These are phyloP conservation scores for Linepithema humile DNA, from an alignment of 1,140 invertebrate species.

Conservation along the genomic window DNA sequence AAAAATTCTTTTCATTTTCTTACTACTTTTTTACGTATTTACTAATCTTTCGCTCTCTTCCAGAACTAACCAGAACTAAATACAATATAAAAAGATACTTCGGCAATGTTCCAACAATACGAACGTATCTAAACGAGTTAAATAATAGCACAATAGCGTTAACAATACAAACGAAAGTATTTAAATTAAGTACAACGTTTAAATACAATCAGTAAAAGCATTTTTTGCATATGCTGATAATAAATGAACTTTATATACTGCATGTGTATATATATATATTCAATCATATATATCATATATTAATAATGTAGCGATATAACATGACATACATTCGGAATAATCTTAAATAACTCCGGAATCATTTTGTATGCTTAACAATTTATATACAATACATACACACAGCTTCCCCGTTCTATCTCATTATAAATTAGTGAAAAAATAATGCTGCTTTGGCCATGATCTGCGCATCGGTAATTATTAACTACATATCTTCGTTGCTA, in stretches of 20 bases:
- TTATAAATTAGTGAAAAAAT: conserved; percentile 83
- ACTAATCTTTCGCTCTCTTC: conserved; percentile 27
- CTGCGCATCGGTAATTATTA: conserved; percentile 74
- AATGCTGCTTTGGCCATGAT: conserved; percentile 84
- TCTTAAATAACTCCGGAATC: conserved; percentile 62
- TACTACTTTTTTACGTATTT: not conserved
- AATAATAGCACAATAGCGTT: conserved; percentile 67
- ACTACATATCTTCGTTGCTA: conserved; percentile 68
- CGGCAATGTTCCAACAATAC: conserved; percentile 61
- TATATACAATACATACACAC: conserved; percentile 81
- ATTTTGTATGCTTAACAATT: conserved; percentile 67
- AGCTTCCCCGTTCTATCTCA: conserved; percentile 67
- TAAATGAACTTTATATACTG: conserved; percentile 45
- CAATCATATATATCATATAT: conserved; percentile 58
- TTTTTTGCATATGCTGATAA: conserved; percentile 56
- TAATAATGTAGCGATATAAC: conserved; percentile 65
- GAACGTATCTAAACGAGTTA: conserved; percentile 63
- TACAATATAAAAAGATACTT: conserved; percentile 71
- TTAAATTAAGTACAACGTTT: conserved; percentile 78
- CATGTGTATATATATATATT: not conserved
- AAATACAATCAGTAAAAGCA: conserved; percentile 69
- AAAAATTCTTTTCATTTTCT: not conserved
- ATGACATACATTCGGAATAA: conserved; percentile 63
- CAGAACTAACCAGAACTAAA: conserved; percentile 45
- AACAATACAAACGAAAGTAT: conserved; percentile 65